Percentiles rank a stretch among this genome's conserved stretches.
Evolutionary conservation across 2,797 vertebrate species (phyloP).

Genomic region (Potorous gilbertii): DNA sequence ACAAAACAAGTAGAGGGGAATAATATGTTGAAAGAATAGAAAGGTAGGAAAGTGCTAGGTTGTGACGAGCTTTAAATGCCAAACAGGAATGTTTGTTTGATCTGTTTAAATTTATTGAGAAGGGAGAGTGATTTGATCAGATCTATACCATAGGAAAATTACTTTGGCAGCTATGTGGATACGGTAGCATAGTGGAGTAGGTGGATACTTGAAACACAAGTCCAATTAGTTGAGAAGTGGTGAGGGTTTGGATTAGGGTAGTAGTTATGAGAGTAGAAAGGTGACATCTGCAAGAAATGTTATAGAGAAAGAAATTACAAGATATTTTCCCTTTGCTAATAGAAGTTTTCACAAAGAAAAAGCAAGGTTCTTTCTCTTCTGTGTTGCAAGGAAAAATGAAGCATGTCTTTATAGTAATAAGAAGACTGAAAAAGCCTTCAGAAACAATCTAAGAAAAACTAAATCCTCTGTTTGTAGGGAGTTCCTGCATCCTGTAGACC

Average conservation of each 20-base stretch:
- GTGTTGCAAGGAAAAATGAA: not conserved
- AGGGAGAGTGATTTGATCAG: not conserved
- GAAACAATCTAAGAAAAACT: not conserved
- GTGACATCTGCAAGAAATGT: not conserved
- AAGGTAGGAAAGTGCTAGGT: not conserved
- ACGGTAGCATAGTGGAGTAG: not conserved
- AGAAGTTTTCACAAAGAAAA: not conserved
- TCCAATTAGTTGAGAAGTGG: not conserved
- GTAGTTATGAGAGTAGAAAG: not conserved
- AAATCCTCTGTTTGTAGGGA: not conserved
- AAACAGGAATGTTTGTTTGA: not conserved
- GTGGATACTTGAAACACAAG: not conserved
- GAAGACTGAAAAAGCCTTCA: not conserved
- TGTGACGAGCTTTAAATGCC: not conserved
- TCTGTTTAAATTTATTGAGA: not conserved
- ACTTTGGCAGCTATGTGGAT: not conserved
- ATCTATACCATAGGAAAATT: not conserved
- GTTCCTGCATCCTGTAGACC: too few relatives aligned
- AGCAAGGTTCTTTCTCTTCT: too few relatives aligned
- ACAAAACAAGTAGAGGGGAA: not conserved
- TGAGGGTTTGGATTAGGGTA: not conserved
- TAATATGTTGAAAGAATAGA: not conserved
- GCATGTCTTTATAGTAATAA: not conserved
- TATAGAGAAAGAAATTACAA: not conserved
- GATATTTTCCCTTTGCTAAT: not conserved